Base-by-base conservation (phyloP, 2,888 invertebrate genomes). In the Ctena decussata region DNA sequence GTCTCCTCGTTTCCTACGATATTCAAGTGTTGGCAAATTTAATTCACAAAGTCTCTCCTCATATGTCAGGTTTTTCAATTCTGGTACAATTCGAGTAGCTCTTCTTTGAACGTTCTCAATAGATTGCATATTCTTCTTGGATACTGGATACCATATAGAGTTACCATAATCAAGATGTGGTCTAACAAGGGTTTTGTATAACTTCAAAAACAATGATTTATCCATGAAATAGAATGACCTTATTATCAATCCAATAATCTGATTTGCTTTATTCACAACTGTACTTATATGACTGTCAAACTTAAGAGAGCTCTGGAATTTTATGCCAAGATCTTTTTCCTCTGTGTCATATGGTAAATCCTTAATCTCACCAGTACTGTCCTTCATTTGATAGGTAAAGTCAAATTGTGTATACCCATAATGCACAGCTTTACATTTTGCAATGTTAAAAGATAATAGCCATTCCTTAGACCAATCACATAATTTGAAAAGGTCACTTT, bases 121-220 rank as follows among this genome's bases (percentile, higher is more conserved):
- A 24, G 32, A 0, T 18, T 69, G 12, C 21, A 27, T 32, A 49
- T 71, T 71, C 30, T 79, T 71, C 37, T 44, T 44, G n/a, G 70
- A 30, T 18, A 44, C 37, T 12, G 77, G 69, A 35, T 65, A 41
- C n/a, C 57, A 30, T 69, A 65, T 46, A 24, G 37, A 46, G 2
- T 60, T 57, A 21, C 57, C 77, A 74, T 80, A 84, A 39, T 84
- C 80, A 21, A 70, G 18, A n/a, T 80, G 74, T 18, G 80, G 77
- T 57, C 84, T 37, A 0, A 84, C 46, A n/a, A 81, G 44, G 11
- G 77, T 77, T 74, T 76, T 84, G 30, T 81, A 77, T 24, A 84
- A 44, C 21, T 24, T 49, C 1, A 76, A 24, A 39, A 84, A 84
- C 53, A 80, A 72, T 5, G 53, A 27, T 57, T 77, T 44, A 44